These are phyloP conservation scores for Drosophila tsacasi DNA, from an alignment of 1,140 invertebrate species.

Conservation along the genomic window DNA sequence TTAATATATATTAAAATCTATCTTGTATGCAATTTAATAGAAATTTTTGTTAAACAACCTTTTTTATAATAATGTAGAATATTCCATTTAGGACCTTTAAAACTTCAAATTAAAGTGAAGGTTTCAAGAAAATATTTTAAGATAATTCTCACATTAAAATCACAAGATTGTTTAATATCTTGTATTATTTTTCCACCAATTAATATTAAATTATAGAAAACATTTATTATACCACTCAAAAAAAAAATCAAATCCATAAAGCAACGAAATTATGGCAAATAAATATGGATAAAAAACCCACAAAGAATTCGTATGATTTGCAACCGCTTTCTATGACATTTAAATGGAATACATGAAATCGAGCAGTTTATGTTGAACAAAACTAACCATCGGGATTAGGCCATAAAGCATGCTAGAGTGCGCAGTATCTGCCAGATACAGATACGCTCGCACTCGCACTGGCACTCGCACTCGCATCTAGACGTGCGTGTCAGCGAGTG, in stretches of 20 bases:
- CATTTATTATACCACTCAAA: conserved; percentile 10
- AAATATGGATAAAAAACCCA: conserved; percentile 51
- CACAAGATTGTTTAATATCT: background rate
- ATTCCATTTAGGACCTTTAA: no score
- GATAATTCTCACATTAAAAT: background rate
- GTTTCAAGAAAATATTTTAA: background rate
- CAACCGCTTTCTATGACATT: conserved; percentile 61
- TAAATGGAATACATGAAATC: conserved; percentile 77
- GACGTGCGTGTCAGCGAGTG: conserved; percentile 63
- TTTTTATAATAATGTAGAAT: no score
- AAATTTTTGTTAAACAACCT: no score
- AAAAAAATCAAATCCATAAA: conserved; percentile 18
- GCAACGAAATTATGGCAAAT: conserved; percentile 39
- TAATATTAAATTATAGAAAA: conserved; percentile 19
- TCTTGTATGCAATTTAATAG: background rate
- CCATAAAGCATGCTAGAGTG: conserved; percentile 63
- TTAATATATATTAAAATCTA: background rate
- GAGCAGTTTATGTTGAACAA: conserved; percentile 80
- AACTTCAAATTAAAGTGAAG: background rate
- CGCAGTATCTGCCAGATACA: conserved; percentile 38
- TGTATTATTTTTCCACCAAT: conserved; percentile 20
- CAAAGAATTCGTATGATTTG: conserved; percentile 30
- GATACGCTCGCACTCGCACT: conserved; percentile 2
- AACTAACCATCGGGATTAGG: conserved; percentile 57
- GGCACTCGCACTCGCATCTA: conserved; percentile 29